phyloP scores from a whole-genome alignment of 2,797 vertebrate genomes.

The Onychomys leucogaster region DNA sequence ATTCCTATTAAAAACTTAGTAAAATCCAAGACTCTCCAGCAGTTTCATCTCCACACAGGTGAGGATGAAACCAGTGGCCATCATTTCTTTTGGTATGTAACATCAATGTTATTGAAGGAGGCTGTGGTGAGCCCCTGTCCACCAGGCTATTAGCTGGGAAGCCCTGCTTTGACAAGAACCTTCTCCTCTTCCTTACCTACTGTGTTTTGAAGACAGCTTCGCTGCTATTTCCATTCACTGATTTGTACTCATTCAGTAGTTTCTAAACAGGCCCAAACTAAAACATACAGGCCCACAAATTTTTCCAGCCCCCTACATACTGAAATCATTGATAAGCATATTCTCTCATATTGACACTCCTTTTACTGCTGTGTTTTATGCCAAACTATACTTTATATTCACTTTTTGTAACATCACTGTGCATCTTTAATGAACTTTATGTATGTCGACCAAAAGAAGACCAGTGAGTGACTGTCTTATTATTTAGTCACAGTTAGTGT shows the following conservation, averaged over 20 bases:
- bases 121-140: neutral
- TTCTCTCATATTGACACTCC: neutral
- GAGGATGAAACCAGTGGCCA: neutral
- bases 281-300: neutral
- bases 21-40: neutral
- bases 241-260: neutral
- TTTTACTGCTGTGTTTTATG: neutral
- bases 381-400: neutral
- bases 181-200: neutral
- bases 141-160: neutral
- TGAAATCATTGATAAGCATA: slow-evolving; percentile 48
- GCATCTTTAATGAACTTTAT: neutral
- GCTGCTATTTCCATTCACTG: neutral
- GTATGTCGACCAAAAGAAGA: slow-evolving; percentile 24
- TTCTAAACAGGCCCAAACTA: neutral
- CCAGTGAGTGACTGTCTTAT: neutral
- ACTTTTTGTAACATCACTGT: neutral
- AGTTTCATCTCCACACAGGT: neutral
- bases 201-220: neutral
- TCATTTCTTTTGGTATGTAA: neutral
- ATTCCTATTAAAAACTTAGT: neutral
- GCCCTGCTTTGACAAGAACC: neutral
- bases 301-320: neutral
- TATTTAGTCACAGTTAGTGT: neutral
- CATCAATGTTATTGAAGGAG: neutral